Evolutionary conservation across 2,113 vertebrate genomes (phyloP).

Genomic region (Otolemur garnettii): DNA sequence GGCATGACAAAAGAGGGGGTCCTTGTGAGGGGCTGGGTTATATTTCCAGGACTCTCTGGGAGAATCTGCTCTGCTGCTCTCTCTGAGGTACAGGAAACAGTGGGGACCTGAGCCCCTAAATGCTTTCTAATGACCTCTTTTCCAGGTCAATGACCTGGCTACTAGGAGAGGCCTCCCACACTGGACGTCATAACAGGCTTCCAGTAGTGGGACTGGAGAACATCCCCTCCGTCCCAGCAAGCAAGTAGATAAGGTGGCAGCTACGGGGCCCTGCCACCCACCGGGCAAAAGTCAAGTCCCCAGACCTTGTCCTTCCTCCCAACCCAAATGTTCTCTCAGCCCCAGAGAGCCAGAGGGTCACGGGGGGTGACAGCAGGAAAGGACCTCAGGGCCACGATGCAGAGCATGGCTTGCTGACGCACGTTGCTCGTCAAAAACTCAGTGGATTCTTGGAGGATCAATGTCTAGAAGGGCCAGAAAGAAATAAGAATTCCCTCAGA

Average conservation of each 20-base stretch:
- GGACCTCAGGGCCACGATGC: conserved; percentile 74
- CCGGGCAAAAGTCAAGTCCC: not conserved
- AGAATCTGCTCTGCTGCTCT: not conserved
- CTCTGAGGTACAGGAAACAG: not conserved
- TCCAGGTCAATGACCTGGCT: accelerated
- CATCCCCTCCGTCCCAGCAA: no score
- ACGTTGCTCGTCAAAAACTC: conserved; percentile 45
- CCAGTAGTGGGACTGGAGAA: not conserved
- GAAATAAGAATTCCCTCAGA: not conserved
- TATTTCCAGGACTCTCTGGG: not conserved
- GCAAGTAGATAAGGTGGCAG: not conserved
- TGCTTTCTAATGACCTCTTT: not conserved
- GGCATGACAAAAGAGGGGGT: accelerated
- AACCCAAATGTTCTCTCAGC: not conserved
- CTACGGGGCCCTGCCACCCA: not conserved
- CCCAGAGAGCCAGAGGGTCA: not conserved
- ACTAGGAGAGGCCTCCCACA: not conserved
- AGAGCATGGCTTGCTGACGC: conserved; percentile 73
- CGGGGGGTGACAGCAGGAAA: not conserved
- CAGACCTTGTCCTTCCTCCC: not conserved
- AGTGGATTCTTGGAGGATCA: conserved; percentile 66
- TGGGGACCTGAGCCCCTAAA: not conserved
- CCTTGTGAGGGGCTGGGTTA: not conserved
- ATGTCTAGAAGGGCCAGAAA: conserved; percentile 26
- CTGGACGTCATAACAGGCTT: not conserved